Evolutionary conservation across 2,113 vertebrate genomes (phyloP).

Genomic region (Limnothrissa miodon): DNA sequence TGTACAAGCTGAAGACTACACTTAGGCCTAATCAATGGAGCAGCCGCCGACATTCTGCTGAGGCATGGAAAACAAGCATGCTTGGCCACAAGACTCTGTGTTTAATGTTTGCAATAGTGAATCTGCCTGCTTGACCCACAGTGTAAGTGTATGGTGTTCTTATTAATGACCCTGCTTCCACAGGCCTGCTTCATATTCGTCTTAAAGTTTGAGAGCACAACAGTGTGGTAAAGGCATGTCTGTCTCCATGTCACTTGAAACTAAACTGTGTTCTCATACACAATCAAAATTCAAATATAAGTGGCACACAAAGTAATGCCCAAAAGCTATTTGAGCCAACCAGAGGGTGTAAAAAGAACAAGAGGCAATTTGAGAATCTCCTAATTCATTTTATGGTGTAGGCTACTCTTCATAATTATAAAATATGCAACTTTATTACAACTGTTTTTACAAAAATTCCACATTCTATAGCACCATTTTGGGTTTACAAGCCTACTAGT

Average conservation of each 20-base stretch:
- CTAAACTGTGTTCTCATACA: not conserved
- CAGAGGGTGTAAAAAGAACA: not conserved
- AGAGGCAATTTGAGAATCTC: too few species aligned
- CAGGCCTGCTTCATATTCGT: not conserved
- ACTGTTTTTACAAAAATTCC: not conserved
- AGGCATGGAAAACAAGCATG: constrained; percentile 52
- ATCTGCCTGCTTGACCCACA: not conserved
- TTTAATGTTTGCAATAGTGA: not conserved
- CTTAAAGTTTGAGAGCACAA: not conserved
- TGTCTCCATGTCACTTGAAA: too few species aligned
- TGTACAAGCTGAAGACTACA: constrained; percentile 37
- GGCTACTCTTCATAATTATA: not conserved
- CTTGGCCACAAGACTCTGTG: constrained; percentile 42
- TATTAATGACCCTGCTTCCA: too few species aligned
- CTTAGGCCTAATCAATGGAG: constrained; percentile 58
- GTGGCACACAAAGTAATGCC: not conserved
- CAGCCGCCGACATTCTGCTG: constrained; percentile 68
- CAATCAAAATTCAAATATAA: not conserved
- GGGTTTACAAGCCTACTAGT: not conserved
- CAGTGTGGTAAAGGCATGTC: not conserved
- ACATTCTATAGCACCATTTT: not conserved
- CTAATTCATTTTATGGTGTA: not conserved
- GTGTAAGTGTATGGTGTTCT: not conserved
- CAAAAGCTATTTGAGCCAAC: not conserved
- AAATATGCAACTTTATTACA: not conserved